These are phyloP conservation scores for Onychostruthus taczanowskii DNA, from an alignment of 2,113 vertebrate species.

Conservation along the genomic window DNA sequence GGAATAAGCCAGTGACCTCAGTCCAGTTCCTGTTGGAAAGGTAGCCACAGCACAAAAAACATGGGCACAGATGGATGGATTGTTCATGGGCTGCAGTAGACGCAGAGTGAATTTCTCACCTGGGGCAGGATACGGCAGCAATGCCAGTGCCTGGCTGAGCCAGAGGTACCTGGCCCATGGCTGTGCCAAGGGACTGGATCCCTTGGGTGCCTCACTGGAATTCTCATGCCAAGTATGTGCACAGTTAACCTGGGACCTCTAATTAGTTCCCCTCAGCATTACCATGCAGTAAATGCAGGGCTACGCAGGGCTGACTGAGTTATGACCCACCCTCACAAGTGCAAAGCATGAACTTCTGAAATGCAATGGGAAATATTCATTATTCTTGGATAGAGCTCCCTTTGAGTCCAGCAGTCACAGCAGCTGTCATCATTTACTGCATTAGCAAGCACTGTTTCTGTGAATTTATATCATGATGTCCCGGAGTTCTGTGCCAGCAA, in stretches of 20 bases:
- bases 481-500: conserved; percentile 45
- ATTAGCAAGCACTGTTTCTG: conserved; percentile 45
- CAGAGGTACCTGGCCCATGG: background rate
- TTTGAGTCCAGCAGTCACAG: conserved; percentile 45
- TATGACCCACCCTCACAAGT: background rate
- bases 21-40: conserved; percentile 39
- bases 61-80: background rate
- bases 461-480: conserved; percentile 47
- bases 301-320: background rate
- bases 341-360: conserved; percentile 41
- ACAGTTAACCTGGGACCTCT: background rate
- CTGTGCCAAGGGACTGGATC: background rate
- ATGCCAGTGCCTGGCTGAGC: background rate
- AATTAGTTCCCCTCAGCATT: background rate
- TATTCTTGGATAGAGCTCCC: conserved; percentile 53
- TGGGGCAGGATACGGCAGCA: background rate
- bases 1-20: conserved; percentile 49
- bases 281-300: background rate
- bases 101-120: background rate
- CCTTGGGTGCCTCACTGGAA: background rate
- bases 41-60: conserved; percentile 10
- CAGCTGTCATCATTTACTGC: conserved; percentile 63
- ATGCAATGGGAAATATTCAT: conserved; percentile 28
- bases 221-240: background rate
- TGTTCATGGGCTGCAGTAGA: background rate